Percentiles rank a stretch among this genome's conserved stretches.
Conservation (phyloP, 2,797 vertebrate species). For the Enteromius afrohamiltoni region DNA sequence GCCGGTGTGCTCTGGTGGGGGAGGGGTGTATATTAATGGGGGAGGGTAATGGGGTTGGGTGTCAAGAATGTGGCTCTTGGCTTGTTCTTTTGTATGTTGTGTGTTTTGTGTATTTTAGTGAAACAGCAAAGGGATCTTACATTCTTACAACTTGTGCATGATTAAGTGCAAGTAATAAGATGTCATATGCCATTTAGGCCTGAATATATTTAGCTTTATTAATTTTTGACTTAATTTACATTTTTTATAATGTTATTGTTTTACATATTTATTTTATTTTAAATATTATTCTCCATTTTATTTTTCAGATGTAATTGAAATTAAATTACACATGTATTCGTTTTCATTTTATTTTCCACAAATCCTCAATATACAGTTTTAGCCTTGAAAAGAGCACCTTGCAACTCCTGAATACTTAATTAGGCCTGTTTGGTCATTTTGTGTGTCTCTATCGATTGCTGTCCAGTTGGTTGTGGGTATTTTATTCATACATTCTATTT, state of each 20-base stretch:
- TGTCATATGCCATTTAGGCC: neutral
- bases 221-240: neutral
- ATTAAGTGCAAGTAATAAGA: neutral
- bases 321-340: neutral
- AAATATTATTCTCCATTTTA: neutral
- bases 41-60: conserved; percentile 70
- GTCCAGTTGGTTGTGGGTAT: neutral
- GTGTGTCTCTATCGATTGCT: neutral
- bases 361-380: neutral
- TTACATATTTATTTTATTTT: neutral
- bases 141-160: conserved; percentile 31
- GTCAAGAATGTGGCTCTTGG: conserved; percentile 82
- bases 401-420: neutral
- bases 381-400: conserved; percentile 10
- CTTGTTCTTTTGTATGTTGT: conserved; percentile 80
- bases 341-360: neutral
- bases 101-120: conserved; percentile 54
- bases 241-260: neutral
- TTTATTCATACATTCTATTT: neutral
- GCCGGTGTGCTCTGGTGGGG: conserved; percentile 69
- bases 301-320: neutral
- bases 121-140: conserved; percentile 73
- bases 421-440: neutral
- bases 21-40: conserved; percentile 68
- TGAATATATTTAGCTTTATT: neutral